Base-by-base conservation (phyloP, 2,888 invertebrate genomes). In the Crioceris asparagi region DNA sequence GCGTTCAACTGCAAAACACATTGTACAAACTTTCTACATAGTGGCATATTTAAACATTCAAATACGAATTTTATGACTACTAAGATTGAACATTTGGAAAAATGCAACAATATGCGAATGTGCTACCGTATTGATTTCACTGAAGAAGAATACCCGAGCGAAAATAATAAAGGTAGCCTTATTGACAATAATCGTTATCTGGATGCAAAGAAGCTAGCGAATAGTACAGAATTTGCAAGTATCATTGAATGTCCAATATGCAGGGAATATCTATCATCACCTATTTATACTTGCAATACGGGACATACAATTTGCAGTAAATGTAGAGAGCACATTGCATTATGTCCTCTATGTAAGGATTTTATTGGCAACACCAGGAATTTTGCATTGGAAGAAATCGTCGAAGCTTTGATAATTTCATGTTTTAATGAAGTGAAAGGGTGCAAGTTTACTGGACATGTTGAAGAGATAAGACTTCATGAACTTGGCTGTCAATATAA, bases 181-280 rank as follows among this genome's bases (percentile, higher is more conserved):
- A 12, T 32, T 1, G 23, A 32, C 15, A 19, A 26, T 14, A 16
- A n/a, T n/a, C n/a, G n/a, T n/a, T n/a, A n/a, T n/a, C n/a, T n/a
- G n/a, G n/a, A n/a, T n/a, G 29, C 26, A 11, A 29, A 25, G 33
- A 21, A 15, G 17, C 5, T 27, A 31, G 6, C 17, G 16, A 11
- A 23, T 44, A 25, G 41, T 38, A 25, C 16, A 3, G 17, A 17
- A 10, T 19, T 17, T 17, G 10, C 14, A 16, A 29, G 41, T 41
- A 30, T 35, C 40, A 14, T 41, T 57, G 59, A 59, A 44, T 60
- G 60, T 37, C 60, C 58, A 3, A 52, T 60, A 5, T 60, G 60
- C 40, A 51, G 56, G 18, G 54, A 56, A 4, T 54, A 55, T 31
- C 58, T 60, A 53, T 43, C 48, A 3, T 50, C 58, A 4, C 58